These are phyloP conservation scores for Achlya flavicornis DNA, from an alignment of 2,888 invertebrate species.

Conservation along the genomic window DNA sequence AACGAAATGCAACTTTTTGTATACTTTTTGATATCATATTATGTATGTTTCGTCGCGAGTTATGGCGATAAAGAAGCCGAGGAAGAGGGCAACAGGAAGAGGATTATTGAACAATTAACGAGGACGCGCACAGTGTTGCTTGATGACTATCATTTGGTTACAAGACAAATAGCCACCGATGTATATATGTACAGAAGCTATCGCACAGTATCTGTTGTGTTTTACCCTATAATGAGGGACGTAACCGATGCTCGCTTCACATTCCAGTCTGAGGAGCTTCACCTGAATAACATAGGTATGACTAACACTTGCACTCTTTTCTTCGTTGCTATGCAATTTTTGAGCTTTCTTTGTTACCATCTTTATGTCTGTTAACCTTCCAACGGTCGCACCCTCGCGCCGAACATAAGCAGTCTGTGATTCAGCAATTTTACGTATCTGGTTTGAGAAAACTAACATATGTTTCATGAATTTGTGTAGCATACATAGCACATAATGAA, in stretches of 20 bases:
- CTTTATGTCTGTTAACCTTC: neutral
- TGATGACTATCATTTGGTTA: slow-evolving; percentile 73
- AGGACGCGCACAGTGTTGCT: slow-evolving; percentile 69
- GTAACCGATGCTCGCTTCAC: slow-evolving; percentile 74
- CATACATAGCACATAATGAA: too few species aligned
- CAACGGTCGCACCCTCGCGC: too few species aligned
- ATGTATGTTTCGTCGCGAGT: slow-evolving; percentile 61
- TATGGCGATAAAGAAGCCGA: slow-evolving; percentile 65
- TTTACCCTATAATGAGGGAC: slow-evolving; percentile 70
- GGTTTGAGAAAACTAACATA: too few species aligned
- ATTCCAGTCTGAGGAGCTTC: slow-evolving; percentile 79
- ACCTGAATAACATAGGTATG: slow-evolving; percentile 79
- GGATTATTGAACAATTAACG: slow-evolving; percentile 69
- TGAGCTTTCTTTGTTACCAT: neutral
- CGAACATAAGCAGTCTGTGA: too few species aligned
- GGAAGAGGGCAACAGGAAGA: slow-evolving; percentile 65
- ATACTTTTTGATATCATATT: slow-evolving; percentile 56
- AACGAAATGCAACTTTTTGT: slow-evolving; percentile 63
- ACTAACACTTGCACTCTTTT: slow-evolving; percentile 9
- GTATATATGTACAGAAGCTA: slow-evolving; percentile 78
- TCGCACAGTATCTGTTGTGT: slow-evolving; percentile 75
- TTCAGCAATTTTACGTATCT: too few species aligned
- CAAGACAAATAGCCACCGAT: slow-evolving; percentile 74
- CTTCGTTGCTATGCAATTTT: slow-evolving; percentile 5
- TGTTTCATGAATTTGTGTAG: too few species aligned